Evolutionary conservation across 2,888 invertebrate genomes (phyloP), one percentile per base, ranked within the genome.

Genomic region (Plebejus anna): DNA sequence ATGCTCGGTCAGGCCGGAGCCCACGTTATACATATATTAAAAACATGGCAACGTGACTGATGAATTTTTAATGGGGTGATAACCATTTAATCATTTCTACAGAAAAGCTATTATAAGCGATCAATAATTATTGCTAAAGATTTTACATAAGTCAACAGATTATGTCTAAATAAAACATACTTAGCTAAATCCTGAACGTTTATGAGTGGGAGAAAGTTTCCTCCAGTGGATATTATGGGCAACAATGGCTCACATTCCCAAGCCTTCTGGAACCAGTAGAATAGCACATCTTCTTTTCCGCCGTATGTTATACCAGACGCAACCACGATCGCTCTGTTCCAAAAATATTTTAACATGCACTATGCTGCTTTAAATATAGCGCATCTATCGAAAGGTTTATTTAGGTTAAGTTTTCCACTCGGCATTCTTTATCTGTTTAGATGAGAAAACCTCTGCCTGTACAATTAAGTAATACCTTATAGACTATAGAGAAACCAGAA

Each of bases 221-320:
- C 85, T 1, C 96, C 96, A 7, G 91, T 88, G 0, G 94, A 94
- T 55, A 96, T 87, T 78, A 96, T 88, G 0, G 96, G 96, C 42
- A 96, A 84, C 36, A 92, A 84, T n/a, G 89, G 89, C 78, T 95
- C 94, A 80, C 95, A 95, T 78, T 95, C 93, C 96, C 96, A 96
- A 13, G 95, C 95, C 82, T 95, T 92, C 89, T 95, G 96, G 83
- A 96, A 96, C 84, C 96, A 94, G 82, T 94, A 95, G 80, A 94
- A 95, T 1, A 96, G 87, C n/a, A 94, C 89, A 61, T 95, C 94
- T 83, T 96, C 95, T 66, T 92, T 94, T 11, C 94, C 94, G 0
- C 96, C 96, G 80, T 96, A 96, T 0, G 95, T 95, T 22, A 95
- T 85, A 1, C 96, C 96, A 13, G 94, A 86, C 70, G 94, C 94